Percentiles rank a stretch among this genome's conserved stretches.
Evolutionary conservation across 2,797 vertebrate genomes (phyloP).

Genomic region (Gymnoscopelus braueri): DNA sequence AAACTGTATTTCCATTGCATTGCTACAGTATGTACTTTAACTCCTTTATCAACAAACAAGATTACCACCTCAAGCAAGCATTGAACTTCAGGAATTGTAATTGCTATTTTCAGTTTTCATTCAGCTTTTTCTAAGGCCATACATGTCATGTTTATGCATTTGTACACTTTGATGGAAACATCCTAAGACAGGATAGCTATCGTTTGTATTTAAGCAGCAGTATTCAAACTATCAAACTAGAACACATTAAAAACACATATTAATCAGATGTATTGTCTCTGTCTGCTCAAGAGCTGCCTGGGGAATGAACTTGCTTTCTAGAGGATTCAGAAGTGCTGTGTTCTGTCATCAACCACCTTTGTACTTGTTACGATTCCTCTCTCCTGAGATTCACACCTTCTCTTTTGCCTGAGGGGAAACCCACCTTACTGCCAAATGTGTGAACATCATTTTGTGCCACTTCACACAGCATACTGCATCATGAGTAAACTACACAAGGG

Average conservation of each 20-base stretch:
- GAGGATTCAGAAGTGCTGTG: conserved; percentile 42
- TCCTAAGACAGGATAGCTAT: no score
- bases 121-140: no score
- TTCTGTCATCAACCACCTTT: conserved; percentile 36
- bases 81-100: no score
- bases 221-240: conserved; percentile 54
- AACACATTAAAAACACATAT: conserved; percentile 41
- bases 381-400: conserved; percentile 36
- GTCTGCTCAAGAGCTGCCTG: conserved; percentile 51
- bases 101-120: no score
- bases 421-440: conserved; percentile 54
- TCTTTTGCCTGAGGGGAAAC: conserved; percentile 42
- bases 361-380: conserved; percentile 53
- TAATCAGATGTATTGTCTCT: conserved; percentile 12
- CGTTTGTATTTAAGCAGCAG: conserved; percentile 36
- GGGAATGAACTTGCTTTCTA: conserved; percentile 51
- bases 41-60: no score
- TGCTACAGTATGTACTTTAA: no score
- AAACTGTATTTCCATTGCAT: no score
- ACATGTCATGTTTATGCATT: no score
- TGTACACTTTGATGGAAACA: no score
- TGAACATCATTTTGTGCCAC: conserved; percentile 52
- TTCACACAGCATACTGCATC: conserved; percentile 11
- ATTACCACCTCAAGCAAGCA: no score
- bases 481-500: conserved; percentile 23